Conservation (phyloP, 1,140 invertebrate genomes). For the Carposina sasakii region DNA sequence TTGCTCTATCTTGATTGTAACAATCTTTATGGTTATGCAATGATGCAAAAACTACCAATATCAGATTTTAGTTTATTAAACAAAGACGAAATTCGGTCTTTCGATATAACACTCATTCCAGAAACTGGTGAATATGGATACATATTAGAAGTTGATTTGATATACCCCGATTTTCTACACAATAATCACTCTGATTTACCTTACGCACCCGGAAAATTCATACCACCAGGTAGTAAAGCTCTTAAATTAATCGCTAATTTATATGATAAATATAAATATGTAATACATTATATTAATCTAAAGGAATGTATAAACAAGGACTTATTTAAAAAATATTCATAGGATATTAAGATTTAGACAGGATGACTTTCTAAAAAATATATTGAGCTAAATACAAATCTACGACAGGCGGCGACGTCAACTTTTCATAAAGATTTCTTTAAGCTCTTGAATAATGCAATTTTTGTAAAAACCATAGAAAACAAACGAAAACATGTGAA, state of each 20-base stretch:
- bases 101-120: background rate
- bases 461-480: too few relatives aligned
- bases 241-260: slow-evolving; percentile 10
- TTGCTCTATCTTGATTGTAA: slow-evolving; percentile 57
- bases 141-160: too few relatives aligned
- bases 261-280: slow-evolving; percentile 13
- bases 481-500: slow-evolving; percentile 3
- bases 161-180: background rate
- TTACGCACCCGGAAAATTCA: slow-evolving; percentile 5
- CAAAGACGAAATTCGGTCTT: background rate
- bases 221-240: slow-evolving; percentile 6
- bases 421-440: slow-evolving; percentile 11
- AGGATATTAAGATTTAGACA: slow-evolving; percentile 5
- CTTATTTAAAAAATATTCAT: slow-evolving; percentile 9
- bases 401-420: slow-evolving; percentile 6
- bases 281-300: slow-evolving; percentile 12
- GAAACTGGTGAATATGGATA: too few relatives aligned
- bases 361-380: slow-evolving; percentile 3
- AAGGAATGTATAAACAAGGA: slow-evolving; percentile 12
- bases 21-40: slow-evolving; percentile 61
- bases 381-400: slow-evolving; percentile 9
- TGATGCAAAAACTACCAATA: slow-evolving; percentile 21
- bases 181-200: slow-evolving; percentile 2
- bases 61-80: background rate
- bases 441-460: too few relatives aligned